Evolutionary conservation across 2,113 vertebrate genomes (phyloP), one percentile per base, ranked within the genome.

Genomic region (Atlantisia rogersi): DNA sequence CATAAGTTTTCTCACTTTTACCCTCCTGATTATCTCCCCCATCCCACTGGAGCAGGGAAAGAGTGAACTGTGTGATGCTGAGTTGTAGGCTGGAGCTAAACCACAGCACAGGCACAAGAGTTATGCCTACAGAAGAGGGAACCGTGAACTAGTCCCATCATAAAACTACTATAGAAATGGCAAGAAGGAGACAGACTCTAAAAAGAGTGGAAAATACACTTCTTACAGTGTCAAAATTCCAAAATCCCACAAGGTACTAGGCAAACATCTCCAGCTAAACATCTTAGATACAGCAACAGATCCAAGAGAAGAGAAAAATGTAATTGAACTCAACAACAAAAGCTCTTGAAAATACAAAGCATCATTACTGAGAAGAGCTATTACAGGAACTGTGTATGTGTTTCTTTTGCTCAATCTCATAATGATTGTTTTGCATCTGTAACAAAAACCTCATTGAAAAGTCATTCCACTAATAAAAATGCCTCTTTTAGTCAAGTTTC

Each of bases 261-360:
- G n/a, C 31, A 95, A 67, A 74, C 21, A 67, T 12, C 39, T 75
- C 83, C 74, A 79, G 42, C 18, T 79, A 60, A 78, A 82, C 6
- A 16, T 60, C 48, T 73, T 74, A 82, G 40, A 24, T 32, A 63
- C 12, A 79, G 35, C 32, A 73, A 53, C 10, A 74, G 63, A 87
- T 59, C 15, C 74, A 85, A 87, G 31, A 88, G 62, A 6, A 64
- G 20, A 81, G 21, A 94, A 90, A 88, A 90, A 58, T 25, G 12
- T 29, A 62, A 90, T 14, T 4, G 15, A 85, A 42, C 42, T 65
- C 29, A 69, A 74, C 5, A 69, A 50, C n/a, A 90, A 70, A 24
- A 76, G 9, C 20, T 77, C 59, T 46, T 77, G 44, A 92, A 91
- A 79, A 64, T 22, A 62, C 6, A 88, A 35, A 13, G 17, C 15